Evolutionary conservation across 2,888 invertebrate genomes (phyloP), one percentile per base, ranked within the genome.

Genomic region (Euphydryas editha): DNA sequence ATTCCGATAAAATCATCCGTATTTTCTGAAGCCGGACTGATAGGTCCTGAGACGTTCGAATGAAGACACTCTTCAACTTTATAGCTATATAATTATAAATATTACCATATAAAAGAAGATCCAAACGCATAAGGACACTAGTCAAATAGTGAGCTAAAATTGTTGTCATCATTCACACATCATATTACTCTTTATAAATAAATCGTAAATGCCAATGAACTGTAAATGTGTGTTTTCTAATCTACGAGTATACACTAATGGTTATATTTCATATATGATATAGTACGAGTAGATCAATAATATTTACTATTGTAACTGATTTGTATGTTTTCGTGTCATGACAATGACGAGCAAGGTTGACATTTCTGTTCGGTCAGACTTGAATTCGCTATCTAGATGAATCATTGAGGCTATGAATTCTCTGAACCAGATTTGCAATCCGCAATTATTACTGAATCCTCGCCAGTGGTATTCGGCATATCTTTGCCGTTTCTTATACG

Each of bases 321-420:
- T 51, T 51, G 24, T 8, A 46, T 55, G 56, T 49, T 39, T 59
- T 49, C 49, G 11, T 36, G 44, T 37, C 21, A 64, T 60, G 36
- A 24, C n/a, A 65, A 61, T 46, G 42, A 55, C 65, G 59, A 18
- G 54, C 58, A 54, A 59, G 65, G 61, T n/a, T n/a, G n/a, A n/a
- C n/a, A n/a, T n/a, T n/a, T n/a, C n/a, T n/a, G n/a, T n/a, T n/a
- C n/a, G n/a, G n/a, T 65, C 68, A 51, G 51, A 65, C 61, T 59
- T 62, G 68, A 65, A 68, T 65, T 68, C 65, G 61, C 58, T 65
- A 62, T 65, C 58, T 56, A 61, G 58, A 65, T 66, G 63, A 64
- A 49, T 67, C 57, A 69, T 55, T 61, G 59, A 69, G 69, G 67
- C 64, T 58, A 64, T 39, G 61, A 64, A 49, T 64, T 64, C 24